Evolutionary conservation across 2,113 vertebrate genomes (phyloP), one percentile per base, ranked within the genome.

Genomic region (Menura novaehollandiae): DNA sequence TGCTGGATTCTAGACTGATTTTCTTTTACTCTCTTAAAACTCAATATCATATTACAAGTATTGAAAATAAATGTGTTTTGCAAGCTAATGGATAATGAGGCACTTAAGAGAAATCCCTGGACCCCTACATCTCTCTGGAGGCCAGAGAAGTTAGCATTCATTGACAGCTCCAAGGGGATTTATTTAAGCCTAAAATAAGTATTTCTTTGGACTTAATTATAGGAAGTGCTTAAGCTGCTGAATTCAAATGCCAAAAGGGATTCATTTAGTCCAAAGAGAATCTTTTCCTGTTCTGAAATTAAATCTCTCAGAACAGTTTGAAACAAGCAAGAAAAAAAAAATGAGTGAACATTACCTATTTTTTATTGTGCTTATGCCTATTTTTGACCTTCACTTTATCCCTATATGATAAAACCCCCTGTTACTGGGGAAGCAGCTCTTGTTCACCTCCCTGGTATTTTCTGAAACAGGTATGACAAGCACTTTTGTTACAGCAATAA

Each of bases 161-260:
- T 51, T 75, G 97, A 95, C 93, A 97, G 89, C 51, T 96, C 97
- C 95, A 87, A 92, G 49, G 95, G 96, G 95, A 97, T 97, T 97
- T 97, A 91, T 97, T 96, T 97, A 97, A 97, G 93, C 97, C 88
- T 94, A 75, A 96, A 97, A 88, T 91, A 96, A 91, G 73, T 95
- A 74, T 95, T 97, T 96, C 73, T 97, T 96, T 93, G 85, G 77
- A 89, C 93, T 93, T 96, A 95, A 92, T 92, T 93, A 96, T 59
- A 97, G 78, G 85, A 97, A 97, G 91, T 93, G 85, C 82, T 97
- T 97, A 93, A 96, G 75, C 44, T 95, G 75, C 55, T 97, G 20
- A 88, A 89, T 95, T 95, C 85, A 88, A 78, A 85, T 85, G 89
- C 95, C 92, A 94, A 69, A 97, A 97, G 78, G 88, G 78, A 97